Percentiles rank a stretch among this genome's conserved stretches.
Conservation (phyloP, 2,888 invertebrate genomes). For the Myopa tessellatipennis region DNA sequence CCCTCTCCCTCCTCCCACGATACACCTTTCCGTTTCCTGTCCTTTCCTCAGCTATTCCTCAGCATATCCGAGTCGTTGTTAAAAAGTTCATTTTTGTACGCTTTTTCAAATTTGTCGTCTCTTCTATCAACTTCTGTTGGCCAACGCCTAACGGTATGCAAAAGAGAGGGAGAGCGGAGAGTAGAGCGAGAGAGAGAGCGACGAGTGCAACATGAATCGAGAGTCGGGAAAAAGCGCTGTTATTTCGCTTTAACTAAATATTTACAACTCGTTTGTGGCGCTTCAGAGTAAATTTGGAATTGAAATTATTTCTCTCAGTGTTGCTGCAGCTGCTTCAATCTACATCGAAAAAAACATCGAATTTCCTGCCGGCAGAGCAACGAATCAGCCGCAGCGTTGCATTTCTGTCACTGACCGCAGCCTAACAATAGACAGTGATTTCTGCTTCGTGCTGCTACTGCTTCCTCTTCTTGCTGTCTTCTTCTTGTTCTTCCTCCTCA, state of each 20-base stretch:
- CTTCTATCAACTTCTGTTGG: constrained; percentile 6
- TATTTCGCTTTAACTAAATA: constrained; percentile 29
- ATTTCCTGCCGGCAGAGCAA: background rate
- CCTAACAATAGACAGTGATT: constrained; percentile 27
- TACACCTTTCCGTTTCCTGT: too few relatives aligned
- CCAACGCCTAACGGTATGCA: background rate
- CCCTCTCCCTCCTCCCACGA: too few relatives aligned
- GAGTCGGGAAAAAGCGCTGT: background rate
- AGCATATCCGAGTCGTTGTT: too few relatives aligned
- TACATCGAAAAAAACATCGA: background rate
- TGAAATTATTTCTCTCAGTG: constrained; percentile 16
- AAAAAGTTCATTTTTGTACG: background rate
- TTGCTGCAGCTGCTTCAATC: background rate
- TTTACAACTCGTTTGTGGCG: constrained; percentile 36
- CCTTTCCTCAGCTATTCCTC: too few relatives aligned
- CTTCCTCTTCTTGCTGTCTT: background rate
- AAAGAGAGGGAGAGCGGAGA: background rate
- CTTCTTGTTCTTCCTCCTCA: background rate
- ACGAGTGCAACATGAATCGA: background rate
- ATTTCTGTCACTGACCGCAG: background rate
- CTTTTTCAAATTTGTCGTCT: background rate
- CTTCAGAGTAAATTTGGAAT: constrained; percentile 34
- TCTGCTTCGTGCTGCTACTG: background rate
- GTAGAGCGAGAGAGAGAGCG: background rate
- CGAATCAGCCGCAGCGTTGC: background rate